Conservation (phyloP, 2,888 invertebrate species). For the Drosophila percnosoma region DNA sequence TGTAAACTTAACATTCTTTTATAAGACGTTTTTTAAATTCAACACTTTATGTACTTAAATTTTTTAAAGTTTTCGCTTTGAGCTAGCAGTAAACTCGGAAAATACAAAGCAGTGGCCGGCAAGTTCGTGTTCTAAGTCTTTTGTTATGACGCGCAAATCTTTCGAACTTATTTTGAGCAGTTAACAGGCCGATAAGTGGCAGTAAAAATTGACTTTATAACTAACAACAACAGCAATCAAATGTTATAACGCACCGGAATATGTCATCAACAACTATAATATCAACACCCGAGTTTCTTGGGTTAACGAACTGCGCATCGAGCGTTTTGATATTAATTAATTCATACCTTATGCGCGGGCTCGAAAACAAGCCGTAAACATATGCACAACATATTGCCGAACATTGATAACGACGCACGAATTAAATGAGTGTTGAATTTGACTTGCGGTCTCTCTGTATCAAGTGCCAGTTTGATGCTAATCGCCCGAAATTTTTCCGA, state of each 20-base stretch:
- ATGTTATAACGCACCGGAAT: conserved; percentile 32
- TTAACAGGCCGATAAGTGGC: conserved; percentile 59
- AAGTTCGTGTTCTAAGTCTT: conserved; percentile 78
- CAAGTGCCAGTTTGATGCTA: conserved; percentile 66
- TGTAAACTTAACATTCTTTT: neutral
- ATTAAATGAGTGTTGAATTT: conserved; percentile 50
- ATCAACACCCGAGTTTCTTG: conserved; percentile 18
- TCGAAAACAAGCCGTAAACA: conserved; percentile 55
- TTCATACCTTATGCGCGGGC: conserved; percentile 57
- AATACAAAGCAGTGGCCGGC: conserved; percentile 21
- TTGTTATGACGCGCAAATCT: conserved; percentile 55
- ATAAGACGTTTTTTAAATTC: neutral
- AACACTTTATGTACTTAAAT: neutral
- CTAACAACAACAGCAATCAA: conserved; percentile 31
- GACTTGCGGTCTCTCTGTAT: conserved; percentile 16
- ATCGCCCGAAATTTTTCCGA: conserved; percentile 69
- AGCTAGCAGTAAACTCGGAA: conserved; percentile 35
- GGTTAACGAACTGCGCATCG: conserved; percentile 70
- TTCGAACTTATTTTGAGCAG: conserved; percentile 33
- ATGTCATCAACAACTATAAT: conserved; percentile 33
- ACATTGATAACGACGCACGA: conserved; percentile 71
- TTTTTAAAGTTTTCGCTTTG: conserved; percentile 18
- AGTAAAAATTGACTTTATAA: conserved; percentile 65
- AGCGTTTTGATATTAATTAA: conserved; percentile 60
- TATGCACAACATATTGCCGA: conserved; percentile 62